A percentile compares a stretch with the other conserved stretches of the same genome.
These are phyloP conservation scores for Promerops cafer DNA, from an alignment of 2,113 vertebrate species.

Conservation along the genomic window DNA sequence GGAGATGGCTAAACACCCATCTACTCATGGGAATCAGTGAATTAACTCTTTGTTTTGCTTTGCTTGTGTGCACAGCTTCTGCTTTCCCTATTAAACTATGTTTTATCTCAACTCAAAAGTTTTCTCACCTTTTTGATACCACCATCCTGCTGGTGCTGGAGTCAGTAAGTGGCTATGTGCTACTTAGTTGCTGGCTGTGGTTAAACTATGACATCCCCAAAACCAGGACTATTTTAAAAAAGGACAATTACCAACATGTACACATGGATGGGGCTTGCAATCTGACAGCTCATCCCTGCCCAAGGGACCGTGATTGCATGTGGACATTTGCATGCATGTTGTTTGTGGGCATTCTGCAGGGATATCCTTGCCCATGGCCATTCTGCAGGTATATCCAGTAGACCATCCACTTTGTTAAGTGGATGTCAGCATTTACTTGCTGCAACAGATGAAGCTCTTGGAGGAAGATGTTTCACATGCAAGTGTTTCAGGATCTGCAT, in stretches of 20 bases:
- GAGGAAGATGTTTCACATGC: not conserved
- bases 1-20: not conserved
- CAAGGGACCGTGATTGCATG: accelerated
- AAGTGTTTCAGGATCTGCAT: not conserved
- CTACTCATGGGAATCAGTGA: not conserved
- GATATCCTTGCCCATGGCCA: not conserved
- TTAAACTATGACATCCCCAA: not conserved
- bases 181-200: no score
- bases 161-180: not conserved
- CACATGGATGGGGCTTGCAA: not conserved
- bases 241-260: not conserved
- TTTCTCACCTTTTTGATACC: not conserved
- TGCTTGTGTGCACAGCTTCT: not conserved
- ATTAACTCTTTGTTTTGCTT: not conserved
- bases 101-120: not conserved
- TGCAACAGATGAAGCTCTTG: not conserved
- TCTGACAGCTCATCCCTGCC: not conserved
- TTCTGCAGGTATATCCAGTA: not conserved
- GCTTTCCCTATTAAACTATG: not conserved
- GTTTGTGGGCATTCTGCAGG: not conserved
- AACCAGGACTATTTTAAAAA: accelerated
- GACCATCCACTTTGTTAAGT: not conserved
- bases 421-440: not conserved
- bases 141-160: not conserved
- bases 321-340: accelerated